These are phyloP conservation scores for Vidua chalybeata DNA, from an alignment of 2,113 vertebrate genomes.

Conservation along the genomic window DNA sequence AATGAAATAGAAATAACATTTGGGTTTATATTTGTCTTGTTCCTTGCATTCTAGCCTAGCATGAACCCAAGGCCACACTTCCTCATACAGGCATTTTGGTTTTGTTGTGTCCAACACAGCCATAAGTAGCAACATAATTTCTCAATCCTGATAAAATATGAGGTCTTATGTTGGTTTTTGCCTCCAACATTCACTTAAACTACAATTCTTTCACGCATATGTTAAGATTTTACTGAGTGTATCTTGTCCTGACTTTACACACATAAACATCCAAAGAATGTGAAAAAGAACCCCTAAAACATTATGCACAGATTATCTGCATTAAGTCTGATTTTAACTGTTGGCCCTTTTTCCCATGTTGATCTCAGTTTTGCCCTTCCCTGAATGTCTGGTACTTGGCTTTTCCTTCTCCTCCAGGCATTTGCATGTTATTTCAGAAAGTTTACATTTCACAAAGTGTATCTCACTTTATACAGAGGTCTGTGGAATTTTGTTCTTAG, in stretches of 20 bases:
- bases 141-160: background rate
- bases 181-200: background rate
- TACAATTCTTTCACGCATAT: accelerated
- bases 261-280: background rate
- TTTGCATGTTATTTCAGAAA: background rate
- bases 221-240: background rate
- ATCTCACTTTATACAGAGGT: background rate
- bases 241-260: background rate
- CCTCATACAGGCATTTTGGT: background rate
- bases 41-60: background rate
- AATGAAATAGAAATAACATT: background rate
- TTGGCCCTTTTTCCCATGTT: background rate
- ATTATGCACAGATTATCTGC: background rate
- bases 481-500: background rate
- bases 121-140: background rate
- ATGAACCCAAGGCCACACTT: background rate
- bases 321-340: background rate
- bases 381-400: background rate
- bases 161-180: background rate
- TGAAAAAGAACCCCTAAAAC: background rate
- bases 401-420: background rate
- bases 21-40: background rate
- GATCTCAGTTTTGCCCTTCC: background rate
- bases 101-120: background rate
- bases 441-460: background rate